Conservation (phyloP, 2,888 invertebrate species). For the Phaedon cochleariae region DNA sequence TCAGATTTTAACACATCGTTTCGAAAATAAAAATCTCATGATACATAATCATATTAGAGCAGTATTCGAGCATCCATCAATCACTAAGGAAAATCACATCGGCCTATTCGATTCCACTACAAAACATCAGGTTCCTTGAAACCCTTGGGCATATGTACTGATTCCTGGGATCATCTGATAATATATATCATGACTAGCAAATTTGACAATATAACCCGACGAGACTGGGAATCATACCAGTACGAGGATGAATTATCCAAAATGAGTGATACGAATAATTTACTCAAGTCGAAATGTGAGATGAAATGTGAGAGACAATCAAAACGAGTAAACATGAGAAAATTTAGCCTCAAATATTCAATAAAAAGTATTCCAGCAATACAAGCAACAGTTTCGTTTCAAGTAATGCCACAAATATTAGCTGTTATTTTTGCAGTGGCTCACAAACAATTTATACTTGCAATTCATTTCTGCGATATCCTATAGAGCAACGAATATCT, state of each 20-base stretch:
- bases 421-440: background rate
- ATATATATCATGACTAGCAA: too few species aligned
- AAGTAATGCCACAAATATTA: too few species aligned
- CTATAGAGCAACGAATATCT: background rate
- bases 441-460: constrained; percentile 6
- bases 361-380: background rate
- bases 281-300: constrained; percentile 15
- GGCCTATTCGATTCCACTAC: constrained; percentile 6
- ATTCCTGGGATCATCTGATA: constrained; percentile 22
- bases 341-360: background rate
- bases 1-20: too few species aligned
- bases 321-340: constrained; percentile 1
- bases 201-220: constrained; percentile 15
- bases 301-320: constrained; percentile 17
- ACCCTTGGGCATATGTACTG: constrained; percentile 12
- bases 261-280: constrained; percentile 6
- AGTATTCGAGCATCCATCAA: too few species aligned
- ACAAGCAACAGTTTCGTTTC: too few species aligned
- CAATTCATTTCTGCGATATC: background rate
- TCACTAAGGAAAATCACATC: constrained; percentile 9
- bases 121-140: constrained; percentile 18
- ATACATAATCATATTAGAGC: too few species aligned
- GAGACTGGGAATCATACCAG: constrained; percentile 20
- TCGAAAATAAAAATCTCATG: too few species aligned
- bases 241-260: constrained; percentile 15